Evolutionary conservation across 2,113 vertebrate species (phyloP).

Genomic region (Neolamprologus sp.): DNA sequence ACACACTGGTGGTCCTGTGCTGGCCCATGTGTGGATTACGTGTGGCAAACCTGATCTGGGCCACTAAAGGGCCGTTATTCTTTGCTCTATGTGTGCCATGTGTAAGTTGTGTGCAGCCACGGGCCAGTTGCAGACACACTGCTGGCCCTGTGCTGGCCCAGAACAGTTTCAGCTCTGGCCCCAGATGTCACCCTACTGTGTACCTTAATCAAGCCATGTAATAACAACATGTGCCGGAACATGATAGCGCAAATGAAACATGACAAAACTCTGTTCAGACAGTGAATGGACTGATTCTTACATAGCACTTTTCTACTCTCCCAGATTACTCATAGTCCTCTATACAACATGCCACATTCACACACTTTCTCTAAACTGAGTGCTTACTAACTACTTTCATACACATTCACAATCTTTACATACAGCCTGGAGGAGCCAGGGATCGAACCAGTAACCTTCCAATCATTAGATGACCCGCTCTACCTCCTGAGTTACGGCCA

Average conservation of each 20-base stretch:
- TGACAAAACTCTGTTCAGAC: not conserved
- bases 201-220: not conserved
- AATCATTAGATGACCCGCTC: not conserved
- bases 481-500: not conserved
- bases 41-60: too few species aligned
- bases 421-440: not conserved
- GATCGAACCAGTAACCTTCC: not conserved
- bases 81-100: too few species aligned
- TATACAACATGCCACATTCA: not conserved
- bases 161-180: not conserved
- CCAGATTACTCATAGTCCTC: not conserved
- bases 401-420: not conserved
- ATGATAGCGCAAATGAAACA: not conserved
- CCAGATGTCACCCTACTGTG: not conserved
- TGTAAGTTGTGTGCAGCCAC: too few species aligned
- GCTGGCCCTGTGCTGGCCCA: not conserved
- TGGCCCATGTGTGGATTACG: too few species aligned
- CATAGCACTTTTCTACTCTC: not conserved
- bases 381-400: not conserved
- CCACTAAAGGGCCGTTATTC: too few species aligned
- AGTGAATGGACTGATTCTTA: not conserved
- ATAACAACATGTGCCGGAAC: not conserved
- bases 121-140: too few species aligned
- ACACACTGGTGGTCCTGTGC: too few species aligned
- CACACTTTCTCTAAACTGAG: not conserved